Conservation (phyloP, 2,113 vertebrate species). For the Macrotis lagotis region DNA sequence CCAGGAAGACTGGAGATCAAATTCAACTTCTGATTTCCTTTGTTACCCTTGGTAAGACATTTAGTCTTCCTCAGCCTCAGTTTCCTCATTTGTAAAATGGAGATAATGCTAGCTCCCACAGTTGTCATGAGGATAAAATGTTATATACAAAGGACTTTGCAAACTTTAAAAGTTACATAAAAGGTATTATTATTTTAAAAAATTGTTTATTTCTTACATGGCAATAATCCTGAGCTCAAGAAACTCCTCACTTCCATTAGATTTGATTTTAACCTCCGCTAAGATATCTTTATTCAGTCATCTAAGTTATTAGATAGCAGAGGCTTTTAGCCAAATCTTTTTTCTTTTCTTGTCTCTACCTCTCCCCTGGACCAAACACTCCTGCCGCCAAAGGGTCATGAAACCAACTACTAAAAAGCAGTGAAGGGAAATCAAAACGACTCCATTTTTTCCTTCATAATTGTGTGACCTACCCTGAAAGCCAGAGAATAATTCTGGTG, state of each 20-base stretch:
- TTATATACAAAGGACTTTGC: too few species aligned
- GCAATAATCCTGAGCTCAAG: slow-evolving; percentile 4
- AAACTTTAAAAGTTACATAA: too few species aligned
- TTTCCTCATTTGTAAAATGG: too few species aligned
- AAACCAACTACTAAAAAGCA: slow-evolving; percentile 49
- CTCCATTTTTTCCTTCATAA: slow-evolving; percentile 62
- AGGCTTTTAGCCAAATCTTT: slow-evolving; percentile 1
- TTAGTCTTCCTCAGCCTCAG: too few species aligned
- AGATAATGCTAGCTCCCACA: too few species aligned
- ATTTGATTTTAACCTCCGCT: slow-evolving; percentile 13
- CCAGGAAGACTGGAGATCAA: too few species aligned
- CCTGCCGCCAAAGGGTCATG: slow-evolving; percentile 55
- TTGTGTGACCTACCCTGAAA: slow-evolving; percentile 52
- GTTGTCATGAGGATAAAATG: too few species aligned
- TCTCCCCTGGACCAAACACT: not conserved
- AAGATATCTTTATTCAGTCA: slow-evolving; percentile 24
- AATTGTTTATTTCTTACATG: not conserved
- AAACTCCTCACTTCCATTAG: slow-evolving; percentile 29
- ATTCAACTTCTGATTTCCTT: too few species aligned
- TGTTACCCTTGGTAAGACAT: too few species aligned
- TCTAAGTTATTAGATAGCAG: not conserved
- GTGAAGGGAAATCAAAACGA: slow-evolving; percentile 54
- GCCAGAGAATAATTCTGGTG: slow-evolving; percentile 43
- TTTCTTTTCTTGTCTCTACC: not conserved
- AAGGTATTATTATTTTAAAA: too few species aligned